These are phyloP conservation scores for Chrysopilus asiliformis DNA, from an alignment of 2,888 invertebrate genomes.

Conservation along the genomic window DNA sequence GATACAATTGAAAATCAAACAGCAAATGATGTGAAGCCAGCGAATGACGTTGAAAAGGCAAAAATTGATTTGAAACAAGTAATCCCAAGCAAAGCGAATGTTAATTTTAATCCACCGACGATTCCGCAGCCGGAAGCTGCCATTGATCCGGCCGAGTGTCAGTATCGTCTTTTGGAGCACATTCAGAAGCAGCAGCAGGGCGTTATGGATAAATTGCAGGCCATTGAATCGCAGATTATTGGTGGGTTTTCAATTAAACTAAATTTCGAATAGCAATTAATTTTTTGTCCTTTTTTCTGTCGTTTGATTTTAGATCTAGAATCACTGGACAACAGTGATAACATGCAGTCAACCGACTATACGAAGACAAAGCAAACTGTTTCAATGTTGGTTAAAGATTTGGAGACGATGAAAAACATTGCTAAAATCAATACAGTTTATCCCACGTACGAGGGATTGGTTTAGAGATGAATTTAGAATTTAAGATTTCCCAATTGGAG, in stretches of 20 bases:
- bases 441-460: too few species aligned
- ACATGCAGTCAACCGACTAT: constrained; percentile 45
- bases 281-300: constrained; percentile 2
- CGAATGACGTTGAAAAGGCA: neutral
- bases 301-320: constrained; percentile 39
- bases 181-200: constrained; percentile 60
- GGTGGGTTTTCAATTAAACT: too few species aligned
- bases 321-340: constrained; percentile 44
- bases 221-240: constrained; percentile 64
- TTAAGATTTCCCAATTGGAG: too few species aligned
- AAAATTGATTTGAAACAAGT: neutral
- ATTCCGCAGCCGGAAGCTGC: constrained; percentile 71
- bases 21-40: neutral
- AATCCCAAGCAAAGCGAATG: neutral
- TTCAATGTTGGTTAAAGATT: constrained; percentile 58
- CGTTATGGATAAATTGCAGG: constrained; percentile 55
- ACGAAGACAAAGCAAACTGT: constrained; percentile 59
- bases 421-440: constrained; percentile 39
- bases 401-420: constrained; percentile 53
- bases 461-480: too few species aligned
- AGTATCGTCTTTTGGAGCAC: constrained; percentile 61
- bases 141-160: constrained; percentile 66
- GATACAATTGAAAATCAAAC: constrained; percentile 18
- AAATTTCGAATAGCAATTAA: too few species aligned
- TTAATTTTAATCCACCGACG: constrained; percentile 19